These are phyloP conservation scores for Clarias platycephalus DNA, from an alignment of 2,797 vertebrate species.

Conservation along the genomic window DNA sequence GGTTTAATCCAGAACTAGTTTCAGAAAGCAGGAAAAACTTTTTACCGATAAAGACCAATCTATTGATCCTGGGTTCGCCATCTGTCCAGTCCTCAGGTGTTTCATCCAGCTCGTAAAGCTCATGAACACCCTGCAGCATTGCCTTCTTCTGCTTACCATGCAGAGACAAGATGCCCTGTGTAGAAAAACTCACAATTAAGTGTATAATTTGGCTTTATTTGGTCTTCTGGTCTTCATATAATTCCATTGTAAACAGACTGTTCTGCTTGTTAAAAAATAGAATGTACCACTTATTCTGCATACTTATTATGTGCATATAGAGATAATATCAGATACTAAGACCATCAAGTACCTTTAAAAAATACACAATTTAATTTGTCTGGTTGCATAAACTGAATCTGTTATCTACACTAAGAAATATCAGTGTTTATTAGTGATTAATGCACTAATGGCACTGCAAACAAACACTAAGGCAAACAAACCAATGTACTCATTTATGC, in stretches of 20 bases:
- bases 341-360: neutral
- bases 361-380: neutral
- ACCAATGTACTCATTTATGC: too few relatives aligned
- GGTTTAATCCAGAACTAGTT: neutral
- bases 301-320: neutral
- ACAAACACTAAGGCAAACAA: neutral
- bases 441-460: neutral
- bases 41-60: slow-evolving; percentile 91
- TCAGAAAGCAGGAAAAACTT: slow-evolving; percentile 15
- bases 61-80: slow-evolving; percentile 78
- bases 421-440: neutral
- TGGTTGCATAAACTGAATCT: neutral
- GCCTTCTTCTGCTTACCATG: slow-evolving; percentile 83
- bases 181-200: slow-evolving; percentile 6
- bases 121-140: slow-evolving; percentile 93
- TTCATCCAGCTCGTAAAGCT: slow-evolving; percentile 93
- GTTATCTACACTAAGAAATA: neutral
- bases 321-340: neutral
- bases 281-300: neutral
- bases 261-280: neutral
- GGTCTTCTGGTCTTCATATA: neutral
- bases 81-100: slow-evolving; percentile 82
- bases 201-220: neutral
- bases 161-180: slow-evolving; percentile 63
- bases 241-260: too few relatives aligned